Evolutionary conservation across 2,113 vertebrate species (phyloP).

Genomic region (Eulemur macaco): DNA sequence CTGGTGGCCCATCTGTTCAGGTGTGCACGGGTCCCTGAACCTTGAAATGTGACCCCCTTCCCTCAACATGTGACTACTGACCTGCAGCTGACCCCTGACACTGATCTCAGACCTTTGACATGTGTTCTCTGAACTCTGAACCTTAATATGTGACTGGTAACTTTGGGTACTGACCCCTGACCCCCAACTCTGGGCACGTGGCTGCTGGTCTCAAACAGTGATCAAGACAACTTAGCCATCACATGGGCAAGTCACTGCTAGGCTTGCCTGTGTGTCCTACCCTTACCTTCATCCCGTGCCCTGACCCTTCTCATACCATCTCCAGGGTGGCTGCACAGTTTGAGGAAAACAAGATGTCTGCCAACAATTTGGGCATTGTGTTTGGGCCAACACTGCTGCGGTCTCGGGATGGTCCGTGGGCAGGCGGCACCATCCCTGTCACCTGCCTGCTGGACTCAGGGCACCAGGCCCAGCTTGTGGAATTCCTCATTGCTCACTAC

Average conservation of each 20-base stretch:
- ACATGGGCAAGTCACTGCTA: background rate
- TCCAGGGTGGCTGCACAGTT: slow-evolving; percentile 89
- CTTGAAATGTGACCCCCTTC: background rate
- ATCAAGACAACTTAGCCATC: background rate
- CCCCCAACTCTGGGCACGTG: background rate
- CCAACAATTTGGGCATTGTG: slow-evolving; percentile 94
- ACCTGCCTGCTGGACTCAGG: slow-evolving; percentile 90
- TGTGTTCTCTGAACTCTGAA: slow-evolving; percentile 30
- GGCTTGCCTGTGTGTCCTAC: background rate
- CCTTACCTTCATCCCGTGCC: background rate
- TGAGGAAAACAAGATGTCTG: slow-evolving; percentile 95
- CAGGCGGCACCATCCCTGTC: slow-evolving; percentile 82
- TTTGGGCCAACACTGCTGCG: slow-evolving; percentile 94
- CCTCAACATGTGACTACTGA: background rate
- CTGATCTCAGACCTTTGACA: slow-evolving; percentile 19
- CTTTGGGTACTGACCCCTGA: background rate
- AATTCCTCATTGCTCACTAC: slow-evolving; percentile 92
- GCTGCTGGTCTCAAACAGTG: background rate
- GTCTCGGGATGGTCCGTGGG: slow-evolving; percentile 76
- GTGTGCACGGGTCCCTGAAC: slow-evolving; percentile 78
- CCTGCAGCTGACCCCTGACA: background rate
- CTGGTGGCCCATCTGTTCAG: slow-evolving; percentile 90
- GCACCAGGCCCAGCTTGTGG: slow-evolving; percentile 91
- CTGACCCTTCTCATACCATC: background rate
- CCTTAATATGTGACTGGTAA: slow-evolving; percentile 3